phyloP scores from a whole-genome alignment of 2,113 vertebrate species.

The Marmota flaviventris region DNA sequence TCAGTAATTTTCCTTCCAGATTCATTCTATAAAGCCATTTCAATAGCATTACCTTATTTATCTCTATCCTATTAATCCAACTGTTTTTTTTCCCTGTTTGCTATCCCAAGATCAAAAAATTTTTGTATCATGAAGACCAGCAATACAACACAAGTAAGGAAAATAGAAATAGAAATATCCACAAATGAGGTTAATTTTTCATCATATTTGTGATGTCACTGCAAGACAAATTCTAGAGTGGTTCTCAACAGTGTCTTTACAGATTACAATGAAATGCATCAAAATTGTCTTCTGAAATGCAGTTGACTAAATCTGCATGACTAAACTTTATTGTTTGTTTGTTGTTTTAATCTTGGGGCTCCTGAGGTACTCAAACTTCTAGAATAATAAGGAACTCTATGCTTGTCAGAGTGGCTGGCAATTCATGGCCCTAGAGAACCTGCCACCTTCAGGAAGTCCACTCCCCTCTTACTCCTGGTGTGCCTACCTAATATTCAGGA shows the following conservation, averaged over 20 bases:
- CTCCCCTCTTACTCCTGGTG: not conserved
- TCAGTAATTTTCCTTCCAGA: not conserved
- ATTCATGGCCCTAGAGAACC: constrained; percentile 32
- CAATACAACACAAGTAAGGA: constrained; percentile 57
- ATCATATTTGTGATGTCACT: constrained; percentile 65
- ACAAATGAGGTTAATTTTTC: constrained; percentile 64
- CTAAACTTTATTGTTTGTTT: not conserved
- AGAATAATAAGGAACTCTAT: constrained; percentile 20
- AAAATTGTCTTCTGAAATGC: constrained; percentile 75
- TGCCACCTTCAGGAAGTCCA: constrained; percentile 26
- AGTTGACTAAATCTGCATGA: constrained; percentile 51
- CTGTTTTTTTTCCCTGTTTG: constrained; percentile 72
- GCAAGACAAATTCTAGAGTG: not conserved
- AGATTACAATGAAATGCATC: constrained; percentile 52
- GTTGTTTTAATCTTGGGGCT: not conserved
- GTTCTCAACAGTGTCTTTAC: constrained; percentile 66
- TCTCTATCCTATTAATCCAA: constrained; percentile 46
- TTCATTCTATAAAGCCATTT: constrained; percentile 9
- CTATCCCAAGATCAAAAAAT: constrained; percentile 56
- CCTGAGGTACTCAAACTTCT: not conserved
- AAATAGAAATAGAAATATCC: constrained; percentile 70
- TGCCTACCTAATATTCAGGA: not conserved
- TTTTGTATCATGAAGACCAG: constrained; percentile 62
- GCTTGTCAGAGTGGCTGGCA: not conserved
- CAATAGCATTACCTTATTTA: constrained; percentile 60